A percentile compares a stretch with the other conserved stretches of the same genome.
These are phyloP conservation scores for Ips nitidus DNA, from an alignment of 1,140 invertebrate species.

Conservation along the genomic window DNA sequence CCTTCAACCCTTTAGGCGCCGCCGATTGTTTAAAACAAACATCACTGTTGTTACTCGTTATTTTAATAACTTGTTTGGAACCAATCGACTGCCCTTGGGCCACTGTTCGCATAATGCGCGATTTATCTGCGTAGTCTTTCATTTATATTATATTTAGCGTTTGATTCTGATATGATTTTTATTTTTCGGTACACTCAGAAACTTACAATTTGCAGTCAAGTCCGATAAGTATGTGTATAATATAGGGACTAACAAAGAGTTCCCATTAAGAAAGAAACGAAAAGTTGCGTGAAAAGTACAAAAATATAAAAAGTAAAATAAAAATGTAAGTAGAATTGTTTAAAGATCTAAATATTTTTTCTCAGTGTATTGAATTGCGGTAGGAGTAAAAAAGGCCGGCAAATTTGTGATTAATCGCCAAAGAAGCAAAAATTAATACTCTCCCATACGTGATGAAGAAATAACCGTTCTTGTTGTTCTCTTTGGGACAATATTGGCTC, in stretches of 20 bases:
- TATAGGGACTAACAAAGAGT: too few relatives aligned
- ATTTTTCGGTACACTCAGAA: conserved; percentile 14
- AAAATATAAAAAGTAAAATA: too few relatives aligned
- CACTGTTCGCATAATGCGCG: conserved; percentile 45
- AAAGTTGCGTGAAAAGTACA: too few relatives aligned
- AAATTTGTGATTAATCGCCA: conserved; percentile 31
- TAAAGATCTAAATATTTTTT: too few relatives aligned
- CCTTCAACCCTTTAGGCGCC: conserved; percentile 51
- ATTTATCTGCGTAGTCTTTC: conserved; percentile 47
- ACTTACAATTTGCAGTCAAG: neutral
- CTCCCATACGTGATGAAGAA: conserved; percentile 31
- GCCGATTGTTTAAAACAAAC: conserved; percentile 51
- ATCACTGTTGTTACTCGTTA: conserved; percentile 53
- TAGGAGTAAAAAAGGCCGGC: too few relatives aligned
- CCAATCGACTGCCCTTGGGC: conserved; percentile 44
- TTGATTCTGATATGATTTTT: conserved; percentile 43
- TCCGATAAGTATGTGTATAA: too few relatives aligned
- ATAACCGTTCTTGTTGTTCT: conserved; percentile 26
- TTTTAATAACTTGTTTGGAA: conserved; percentile 50
- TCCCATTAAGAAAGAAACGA: too few relatives aligned
- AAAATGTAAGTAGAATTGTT: too few relatives aligned
- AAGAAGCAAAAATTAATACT: conserved; percentile 33
- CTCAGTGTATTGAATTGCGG: too few relatives aligned
- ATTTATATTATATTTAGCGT: conserved; percentile 48
- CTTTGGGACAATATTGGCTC: conserved; percentile 32